Evolutionary conservation across 2,797 vertebrate genomes (phyloP).

Genomic region (Aulostomus chinensis): DNA sequence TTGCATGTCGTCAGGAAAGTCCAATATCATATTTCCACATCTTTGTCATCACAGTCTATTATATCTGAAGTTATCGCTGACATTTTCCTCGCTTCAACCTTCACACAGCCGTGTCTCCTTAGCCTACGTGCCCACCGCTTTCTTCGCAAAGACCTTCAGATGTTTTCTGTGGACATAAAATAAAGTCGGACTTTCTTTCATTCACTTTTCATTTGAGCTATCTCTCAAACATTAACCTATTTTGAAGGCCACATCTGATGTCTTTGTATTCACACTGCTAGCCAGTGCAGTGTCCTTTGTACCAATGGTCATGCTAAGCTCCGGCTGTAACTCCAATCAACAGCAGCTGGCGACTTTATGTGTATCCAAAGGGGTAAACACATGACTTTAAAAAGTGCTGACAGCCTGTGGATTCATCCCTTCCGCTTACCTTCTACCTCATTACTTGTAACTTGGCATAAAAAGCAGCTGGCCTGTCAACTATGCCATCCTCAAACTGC

Average conservation of each 20-base stretch:
- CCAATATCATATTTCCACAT: no score
- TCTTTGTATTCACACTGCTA: conserved; percentile 6
- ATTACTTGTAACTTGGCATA: conserved; percentile 6
- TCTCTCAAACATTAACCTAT: no score
- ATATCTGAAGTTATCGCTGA: no score
- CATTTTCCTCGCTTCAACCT: no score
- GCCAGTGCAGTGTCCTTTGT: conserved; percentile 1
- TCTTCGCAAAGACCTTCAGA: no score
- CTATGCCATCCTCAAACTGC: background rate
- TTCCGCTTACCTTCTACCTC: conserved; percentile 19
- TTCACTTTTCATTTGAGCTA: no score
- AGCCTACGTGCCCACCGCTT: no score
- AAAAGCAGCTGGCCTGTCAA: conserved; percentile 1
- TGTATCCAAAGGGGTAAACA: conserved; percentile 2
- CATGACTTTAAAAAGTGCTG: conserved; percentile 19
- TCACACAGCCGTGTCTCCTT: no score
- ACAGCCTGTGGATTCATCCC: conserved; percentile 12
- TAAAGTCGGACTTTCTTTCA: no score
- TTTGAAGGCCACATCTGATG: background rate
- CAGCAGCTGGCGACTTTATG: conserved; percentile 9
- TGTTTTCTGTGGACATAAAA: no score
- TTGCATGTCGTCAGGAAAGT: background rate
- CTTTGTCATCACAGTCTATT: no score
- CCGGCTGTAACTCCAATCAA: background rate
- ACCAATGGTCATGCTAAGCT: conserved; percentile 13